Percentiles rank a stretch among this genome's conserved stretches.
These are phyloP conservation scores for Drosophila merina DNA, from an alignment of 2,888 invertebrate species.

Conservation along the genomic window DNA sequence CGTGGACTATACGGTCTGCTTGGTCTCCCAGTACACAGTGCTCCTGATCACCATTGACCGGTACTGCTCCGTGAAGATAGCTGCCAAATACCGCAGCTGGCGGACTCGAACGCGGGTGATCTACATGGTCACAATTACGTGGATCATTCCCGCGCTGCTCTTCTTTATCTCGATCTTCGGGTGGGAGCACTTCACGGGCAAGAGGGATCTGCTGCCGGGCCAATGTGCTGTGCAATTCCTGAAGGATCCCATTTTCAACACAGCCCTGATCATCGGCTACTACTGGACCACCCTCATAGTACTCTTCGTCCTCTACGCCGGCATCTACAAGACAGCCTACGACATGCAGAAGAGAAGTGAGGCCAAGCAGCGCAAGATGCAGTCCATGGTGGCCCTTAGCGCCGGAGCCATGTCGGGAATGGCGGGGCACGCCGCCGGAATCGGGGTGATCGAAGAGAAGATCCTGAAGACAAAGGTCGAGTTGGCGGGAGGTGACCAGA, in stretches of 20 bases:
- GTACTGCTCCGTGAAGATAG: conserved; percentile 99
- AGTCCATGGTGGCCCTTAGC: conserved; percentile 95
- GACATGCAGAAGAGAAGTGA: conserved; percentile 99
- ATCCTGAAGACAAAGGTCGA: conserved; percentile 79
- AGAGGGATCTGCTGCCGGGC: conserved; percentile 92
- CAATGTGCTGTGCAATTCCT: conserved; percentile 98
- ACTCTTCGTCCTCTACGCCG: conserved; percentile 97
- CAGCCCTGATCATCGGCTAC: conserved; percentile 97
- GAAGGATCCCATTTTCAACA: conserved; percentile 98
- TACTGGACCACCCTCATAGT: conserved; percentile 99
- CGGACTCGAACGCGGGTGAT: conserved; percentile 96
- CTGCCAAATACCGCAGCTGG: conserved; percentile 98
- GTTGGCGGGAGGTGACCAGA: conserved; percentile 51
- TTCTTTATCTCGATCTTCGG: conserved; percentile 99
- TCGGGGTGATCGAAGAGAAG: conserved; percentile 89
- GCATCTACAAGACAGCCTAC: conserved; percentile 98
- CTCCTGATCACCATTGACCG: conserved; percentile 99
- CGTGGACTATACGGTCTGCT: conserved; percentile 99
- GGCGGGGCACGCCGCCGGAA: conserved; percentile 94
- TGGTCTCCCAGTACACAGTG: conserved; percentile 99
- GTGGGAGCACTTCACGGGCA: conserved; percentile 99
- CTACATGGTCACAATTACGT: conserved; percentile 97
- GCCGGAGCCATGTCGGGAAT: conserved; percentile 96
- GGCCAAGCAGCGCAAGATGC: conserved; percentile 97
- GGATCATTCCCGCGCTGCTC: conserved; percentile 97